phyloP scores from a whole-genome alignment of 2,113 vertebrate species.

The Elgaria multicarinata region DNA sequence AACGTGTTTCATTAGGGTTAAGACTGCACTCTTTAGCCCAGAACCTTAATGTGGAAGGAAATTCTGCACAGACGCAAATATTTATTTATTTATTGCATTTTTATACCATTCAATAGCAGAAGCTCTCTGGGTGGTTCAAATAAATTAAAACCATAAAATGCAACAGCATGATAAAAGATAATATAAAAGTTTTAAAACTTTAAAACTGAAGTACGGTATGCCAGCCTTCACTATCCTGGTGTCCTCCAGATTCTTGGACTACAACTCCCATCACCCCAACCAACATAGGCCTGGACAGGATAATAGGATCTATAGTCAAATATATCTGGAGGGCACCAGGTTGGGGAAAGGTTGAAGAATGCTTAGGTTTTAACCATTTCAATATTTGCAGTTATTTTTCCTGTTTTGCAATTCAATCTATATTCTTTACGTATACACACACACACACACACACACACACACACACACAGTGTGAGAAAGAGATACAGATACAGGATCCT shows the following conservation, averaged over 20 bases:
- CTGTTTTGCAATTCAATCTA: neutral
- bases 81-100: neutral
- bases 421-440: neutral
- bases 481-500: neutral
- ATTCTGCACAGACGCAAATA: neutral
- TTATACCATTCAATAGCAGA: neutral
- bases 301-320: too few relatives aligned
- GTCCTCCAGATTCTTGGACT: too few relatives aligned
- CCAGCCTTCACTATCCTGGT: too few relatives aligned
- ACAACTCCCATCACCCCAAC: too few relatives aligned
- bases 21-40: neutral
- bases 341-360: too few relatives aligned
- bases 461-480: neutral
- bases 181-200: too few relatives aligned
- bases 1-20: neutral
- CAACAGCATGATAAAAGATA: too few relatives aligned
- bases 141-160: too few relatives aligned
- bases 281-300: too few relatives aligned
- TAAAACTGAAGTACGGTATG: too few relatives aligned
- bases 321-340: too few relatives aligned
- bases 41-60: neutral
- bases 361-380: neutral
- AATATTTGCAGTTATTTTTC: neutral
- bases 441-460: neutral
- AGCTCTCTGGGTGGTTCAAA: too few relatives aligned